phyloP scores from a whole-genome alignment of 2,888 invertebrate genomes.

The Augiades crinisus region DNA sequence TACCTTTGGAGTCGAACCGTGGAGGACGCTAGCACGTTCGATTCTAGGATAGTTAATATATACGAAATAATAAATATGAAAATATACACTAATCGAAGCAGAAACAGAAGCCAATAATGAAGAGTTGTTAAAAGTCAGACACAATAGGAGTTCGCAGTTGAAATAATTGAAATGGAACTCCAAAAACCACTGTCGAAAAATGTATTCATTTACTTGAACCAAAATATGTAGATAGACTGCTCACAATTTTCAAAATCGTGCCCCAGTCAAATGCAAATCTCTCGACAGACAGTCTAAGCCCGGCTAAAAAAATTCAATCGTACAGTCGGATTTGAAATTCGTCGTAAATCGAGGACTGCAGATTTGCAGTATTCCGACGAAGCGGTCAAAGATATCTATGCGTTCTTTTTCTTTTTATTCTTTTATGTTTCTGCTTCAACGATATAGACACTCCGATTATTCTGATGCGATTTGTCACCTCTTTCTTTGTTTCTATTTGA shows the following conservation, averaged over 20 bases:
- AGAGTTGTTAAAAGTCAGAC: no score
- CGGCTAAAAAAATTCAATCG: not conserved
- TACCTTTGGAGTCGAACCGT: no score
- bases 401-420: conserved; percentile 1
- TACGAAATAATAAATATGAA: no score
- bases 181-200: not conserved
- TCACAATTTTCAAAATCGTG: not conserved
- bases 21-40: no score
- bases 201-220: not conserved
- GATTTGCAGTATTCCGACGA: not conserved
- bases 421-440: no score
- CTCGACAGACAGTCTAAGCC: not conserved
- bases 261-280: conserved; percentile 1
- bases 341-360: conserved; percentile 5
- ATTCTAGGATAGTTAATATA: no score
- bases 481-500: not conserved
- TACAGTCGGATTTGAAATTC: conserved; percentile 1
- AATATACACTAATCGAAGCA: no score
- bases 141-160: no score
- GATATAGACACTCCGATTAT: no score
- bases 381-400: not conserved
- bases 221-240: not conserved
- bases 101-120: no score
- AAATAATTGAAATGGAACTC: not conserved
- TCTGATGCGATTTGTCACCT: no score